Base-by-base conservation (phyloP, 2,797 vertebrate species). In the Ptychadena robeensis region DNA sequence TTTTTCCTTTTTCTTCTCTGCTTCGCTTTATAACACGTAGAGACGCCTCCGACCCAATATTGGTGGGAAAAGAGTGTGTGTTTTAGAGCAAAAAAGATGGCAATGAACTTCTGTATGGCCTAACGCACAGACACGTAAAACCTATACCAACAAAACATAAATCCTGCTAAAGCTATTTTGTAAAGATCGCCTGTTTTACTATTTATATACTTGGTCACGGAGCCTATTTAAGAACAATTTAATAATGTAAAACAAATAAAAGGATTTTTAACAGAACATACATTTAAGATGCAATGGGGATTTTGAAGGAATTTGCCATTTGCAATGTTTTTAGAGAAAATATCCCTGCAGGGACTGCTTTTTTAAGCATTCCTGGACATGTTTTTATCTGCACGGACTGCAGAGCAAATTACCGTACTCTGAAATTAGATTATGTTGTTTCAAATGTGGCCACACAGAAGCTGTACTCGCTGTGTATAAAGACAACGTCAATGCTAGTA, bases 251-350 rank as follows among this genome's bases (percentile, higher is more conserved):
- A 63, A 63, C 57, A 28, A 61, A 61, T 4, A 61, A 61, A 4
- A 18, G 3, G 27, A 27, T 15, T 37, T 34, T 35, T 25, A 25
- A 74, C 53, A 61, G 15, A 59, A 65, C 25, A 40, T 4, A 31
- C 35, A 48, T 32, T 57, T 28, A 69, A 48, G 53, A 25, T 57
- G 2, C 64, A 57, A 44, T 25, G 63, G 53, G 65, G 27, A 64
- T 65, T 86, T 87, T 86, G 65, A 88, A 87, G 88, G 92, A 90
- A 90, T 85, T 87, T 86, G 89, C 88, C 86, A 79, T 86, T 83
- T 1, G 0, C 59, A 61, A 81, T 88, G 77, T 87, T 90, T 91
- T 90, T 71, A 86, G 59, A 88, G 84, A 87, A 88, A 85, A 75
- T 71, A 77, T 15, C 76, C 90, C 81, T 72, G 87, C 84, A 73